Percentiles rank a stretch among this genome's conserved stretches.
phyloP scores from a whole-genome alignment of 2,113 vertebrate genomes.

The Notothenia coriiceps region DNA sequence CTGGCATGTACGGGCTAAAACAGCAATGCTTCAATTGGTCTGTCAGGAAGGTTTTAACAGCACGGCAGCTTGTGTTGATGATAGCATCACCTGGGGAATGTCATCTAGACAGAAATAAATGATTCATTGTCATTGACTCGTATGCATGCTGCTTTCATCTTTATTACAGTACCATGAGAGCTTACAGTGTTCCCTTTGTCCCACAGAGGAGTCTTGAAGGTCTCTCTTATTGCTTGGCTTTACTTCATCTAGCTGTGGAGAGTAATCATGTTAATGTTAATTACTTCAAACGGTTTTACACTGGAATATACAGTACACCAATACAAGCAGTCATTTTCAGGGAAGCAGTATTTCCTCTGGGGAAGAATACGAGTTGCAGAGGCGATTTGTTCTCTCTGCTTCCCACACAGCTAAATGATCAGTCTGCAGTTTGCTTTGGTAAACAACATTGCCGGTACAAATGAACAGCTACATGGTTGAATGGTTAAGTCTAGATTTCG shows the following conservation, averaged over 20 bases:
- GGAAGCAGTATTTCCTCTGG: background rate
- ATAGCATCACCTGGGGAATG: slow-evolving; percentile 24
- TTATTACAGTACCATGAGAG: background rate
- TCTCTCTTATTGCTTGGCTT: background rate
- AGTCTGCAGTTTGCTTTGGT: slow-evolving; percentile 41
- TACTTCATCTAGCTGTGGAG: background rate
- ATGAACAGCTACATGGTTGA: slow-evolving; percentile 33
- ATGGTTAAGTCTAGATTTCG: slow-evolving; percentile 13
- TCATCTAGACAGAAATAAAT: slow-evolving; percentile 10
- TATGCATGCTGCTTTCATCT: slow-evolving; percentile 15
- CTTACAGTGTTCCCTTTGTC: background rate
- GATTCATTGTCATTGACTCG: slow-evolving; percentile 10
- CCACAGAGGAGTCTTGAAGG: background rate
- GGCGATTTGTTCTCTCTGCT: slow-evolving; percentile 46
- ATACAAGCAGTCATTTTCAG: background rate
- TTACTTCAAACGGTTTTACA: background rate
- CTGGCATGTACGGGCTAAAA: slow-evolving; percentile 25
- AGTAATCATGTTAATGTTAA: background rate
- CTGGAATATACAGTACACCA: slow-evolving; percentile 13
- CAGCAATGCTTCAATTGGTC: slow-evolving; percentile 21
- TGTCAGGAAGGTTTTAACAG: slow-evolving; percentile 24
- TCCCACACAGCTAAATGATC: slow-evolving; percentile 69
- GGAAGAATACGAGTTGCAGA: slow-evolving; percentile 30
- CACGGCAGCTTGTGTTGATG: slow-evolving; percentile 13
- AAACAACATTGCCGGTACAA: slow-evolving; percentile 35